These are phyloP conservation scores for Phrynosoma blainvillii DNA, from an alignment of 2,113 vertebrate genomes.

Conservation along the genomic window DNA sequence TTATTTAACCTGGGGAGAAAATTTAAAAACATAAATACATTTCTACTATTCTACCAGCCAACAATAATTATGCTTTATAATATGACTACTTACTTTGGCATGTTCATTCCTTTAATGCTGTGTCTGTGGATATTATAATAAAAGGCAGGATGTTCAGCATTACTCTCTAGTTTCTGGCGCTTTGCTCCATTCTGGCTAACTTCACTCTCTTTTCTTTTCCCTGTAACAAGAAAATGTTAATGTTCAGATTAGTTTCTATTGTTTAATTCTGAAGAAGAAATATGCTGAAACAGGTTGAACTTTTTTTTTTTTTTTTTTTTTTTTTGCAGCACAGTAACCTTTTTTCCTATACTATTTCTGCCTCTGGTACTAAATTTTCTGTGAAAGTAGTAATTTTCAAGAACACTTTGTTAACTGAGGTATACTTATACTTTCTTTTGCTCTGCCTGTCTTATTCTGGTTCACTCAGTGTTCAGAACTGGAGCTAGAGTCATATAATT, in stretches of 20 bases:
- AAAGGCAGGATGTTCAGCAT: conserved; percentile 90
- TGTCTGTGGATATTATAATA: conserved; percentile 98
- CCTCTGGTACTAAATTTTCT: too few species aligned
- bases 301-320: too few species aligned
- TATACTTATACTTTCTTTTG: too few species aligned
- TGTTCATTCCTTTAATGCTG: conserved; percentile 96
- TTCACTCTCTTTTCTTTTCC: conserved; percentile 87
- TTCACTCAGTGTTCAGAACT: too few species aligned
- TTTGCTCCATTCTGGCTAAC: conserved; percentile 76
- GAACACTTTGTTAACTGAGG: too few species aligned
- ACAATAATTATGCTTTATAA: background rate
- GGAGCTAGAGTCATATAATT: too few species aligned
- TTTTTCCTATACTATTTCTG: too few species aligned
- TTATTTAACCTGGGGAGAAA: conserved; percentile 87
- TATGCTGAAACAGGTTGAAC: background rate
- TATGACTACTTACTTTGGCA: conserved; percentile 89
- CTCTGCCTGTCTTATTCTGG: too few species aligned
- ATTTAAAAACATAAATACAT: conserved; percentile 7
- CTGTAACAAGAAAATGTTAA: conserved; percentile 67
- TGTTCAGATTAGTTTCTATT: background rate
- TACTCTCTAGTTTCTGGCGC: conserved; percentile 82
- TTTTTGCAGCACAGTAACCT: too few species aligned
- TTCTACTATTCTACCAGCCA: too few species aligned
- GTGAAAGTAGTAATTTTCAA: too few species aligned
- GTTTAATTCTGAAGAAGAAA: too few species aligned